Percentiles rank a stretch among this genome's conserved stretches.
phyloP scores from a whole-genome alignment of 2,797 vertebrate species.

The Neosilurus mollespiculum region DNA sequence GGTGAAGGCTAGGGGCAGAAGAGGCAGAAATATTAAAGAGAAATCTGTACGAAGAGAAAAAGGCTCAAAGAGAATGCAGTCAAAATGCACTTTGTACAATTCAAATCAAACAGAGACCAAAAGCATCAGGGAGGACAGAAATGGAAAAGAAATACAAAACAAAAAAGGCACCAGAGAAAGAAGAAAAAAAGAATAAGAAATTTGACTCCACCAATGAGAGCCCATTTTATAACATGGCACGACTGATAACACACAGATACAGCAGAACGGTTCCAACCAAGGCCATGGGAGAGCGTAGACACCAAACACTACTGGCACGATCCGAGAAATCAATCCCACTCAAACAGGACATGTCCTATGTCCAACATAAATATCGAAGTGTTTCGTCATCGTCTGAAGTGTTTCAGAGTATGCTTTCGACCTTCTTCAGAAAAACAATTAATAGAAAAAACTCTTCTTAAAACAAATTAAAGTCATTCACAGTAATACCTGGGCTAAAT shows the following conservation, averaged over 20 bases:
- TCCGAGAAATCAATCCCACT: background rate
- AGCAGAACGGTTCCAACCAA: conserved; percentile 61
- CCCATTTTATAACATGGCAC: conserved; percentile 70
- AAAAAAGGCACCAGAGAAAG: conserved; percentile 66
- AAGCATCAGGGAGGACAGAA: background rate
- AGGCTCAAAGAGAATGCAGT: background rate
- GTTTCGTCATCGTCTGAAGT: background rate
- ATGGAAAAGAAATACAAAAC: conserved; percentile 36
- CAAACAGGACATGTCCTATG: background rate
- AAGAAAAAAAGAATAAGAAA: conserved; percentile 55
- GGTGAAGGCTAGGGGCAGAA: background rate
- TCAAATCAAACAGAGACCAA: background rate
- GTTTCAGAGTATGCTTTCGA: background rate
- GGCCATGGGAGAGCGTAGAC: conserved; percentile 41
- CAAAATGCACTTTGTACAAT: background rate
- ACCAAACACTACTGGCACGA: conserved; percentile 19
- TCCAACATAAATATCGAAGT: background rate
- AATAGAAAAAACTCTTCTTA: conserved; percentile 15
- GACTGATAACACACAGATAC: conserved; percentile 60
- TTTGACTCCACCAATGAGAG: conserved; percentile 55
- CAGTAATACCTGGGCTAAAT: conserved; percentile 37
- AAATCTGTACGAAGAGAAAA: background rate
- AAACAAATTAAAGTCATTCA: conserved; percentile 34
- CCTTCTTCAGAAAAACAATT: background rate
- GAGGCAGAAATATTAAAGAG: background rate